These are phyloP conservation scores for Nymphicus hollandicus DNA, from an alignment of 2,113 vertebrate species.

Conservation along the genomic window DNA sequence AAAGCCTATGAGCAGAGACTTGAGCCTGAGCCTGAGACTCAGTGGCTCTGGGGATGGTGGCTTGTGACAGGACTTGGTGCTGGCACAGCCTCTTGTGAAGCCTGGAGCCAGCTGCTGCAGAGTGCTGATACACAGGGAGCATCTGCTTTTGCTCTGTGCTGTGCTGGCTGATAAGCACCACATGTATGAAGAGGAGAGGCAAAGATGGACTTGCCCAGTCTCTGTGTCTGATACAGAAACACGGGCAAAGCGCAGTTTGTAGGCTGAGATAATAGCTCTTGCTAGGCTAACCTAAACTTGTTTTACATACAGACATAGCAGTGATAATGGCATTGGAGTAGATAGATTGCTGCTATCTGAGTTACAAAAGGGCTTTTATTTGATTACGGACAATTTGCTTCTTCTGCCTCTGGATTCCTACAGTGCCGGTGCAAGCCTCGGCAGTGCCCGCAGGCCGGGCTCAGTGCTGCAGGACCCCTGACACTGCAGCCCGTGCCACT, in stretches of 20 bases:
- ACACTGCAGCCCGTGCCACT: accelerated
- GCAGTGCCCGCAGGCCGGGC: not conserved
- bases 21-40: not conserved
- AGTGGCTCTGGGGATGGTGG: accelerated
- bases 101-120: not conserved
- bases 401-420: not conserved
- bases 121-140: accelerated
- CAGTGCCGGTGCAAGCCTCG: accelerated
- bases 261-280: not conserved
- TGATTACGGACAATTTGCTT: not conserved
- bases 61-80: not conserved
- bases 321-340: not conserved
- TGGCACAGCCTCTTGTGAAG: not conserved
- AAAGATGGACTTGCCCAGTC: not conserved
- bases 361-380: not conserved
- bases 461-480: not conserved
- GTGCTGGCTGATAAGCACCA: not conserved
- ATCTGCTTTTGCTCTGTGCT: not conserved
- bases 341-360: not conserved
- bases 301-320: not conserved
- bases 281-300: not conserved
- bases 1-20: not conserved
- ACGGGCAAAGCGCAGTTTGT: accelerated
- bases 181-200: not conserved
- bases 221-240: accelerated